Base-by-base conservation (phyloP, 2,797 vertebrate genomes). In the Leptodactylus fallax region DNA sequence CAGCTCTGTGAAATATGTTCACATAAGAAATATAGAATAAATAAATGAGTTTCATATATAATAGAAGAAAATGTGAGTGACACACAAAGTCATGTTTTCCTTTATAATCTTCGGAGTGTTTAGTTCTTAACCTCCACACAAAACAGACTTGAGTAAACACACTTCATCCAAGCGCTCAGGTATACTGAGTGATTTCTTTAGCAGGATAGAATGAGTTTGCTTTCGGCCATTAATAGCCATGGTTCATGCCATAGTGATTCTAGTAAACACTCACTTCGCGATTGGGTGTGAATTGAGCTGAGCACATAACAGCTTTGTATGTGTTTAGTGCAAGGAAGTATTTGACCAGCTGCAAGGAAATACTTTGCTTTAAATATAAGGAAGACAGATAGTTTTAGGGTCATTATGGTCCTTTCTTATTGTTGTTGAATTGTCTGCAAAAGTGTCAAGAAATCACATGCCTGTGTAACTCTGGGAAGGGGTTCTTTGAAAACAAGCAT, bases 321-420 rank as follows among this genome's bases (percentile, higher is more conserved):
- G 87, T 80, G 77, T 85, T 79, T 21, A 51, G 81, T 55, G 76
- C 47, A 88, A 51, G 55, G 81, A 80, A 69, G 53, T 88, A 58
- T 88, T 88, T 88, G 87, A 88, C 79, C 87, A 88, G 87, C 87
- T 88, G 87, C 87, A 85, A 80, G 77, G 63, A 88, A 88, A 85
- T 88, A 85, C 82, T 80, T 88, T 49, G 25, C 61, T 83, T 79
- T 84, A 79, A 61, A 84, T 0, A 11, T 60, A 80, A 84, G 55
- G 17, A 88, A 63, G 82, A 87, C 74, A 51, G 58, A 80, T 80
- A 79, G 82, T 88, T 85, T 88, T 85, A 84, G 82, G 87, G 87
- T 88, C 87, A 88, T 56, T 85, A 85, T 88, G 69, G 6, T 60
- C 45, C 36, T 88, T 85, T 87, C 56, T 83, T 87, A 47, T 72